Evolutionary conservation across 1,140 invertebrate species (phyloP), one percentile per base, ranked within the genome.

Genomic region (Meloidogyne floridensis): DNA sequence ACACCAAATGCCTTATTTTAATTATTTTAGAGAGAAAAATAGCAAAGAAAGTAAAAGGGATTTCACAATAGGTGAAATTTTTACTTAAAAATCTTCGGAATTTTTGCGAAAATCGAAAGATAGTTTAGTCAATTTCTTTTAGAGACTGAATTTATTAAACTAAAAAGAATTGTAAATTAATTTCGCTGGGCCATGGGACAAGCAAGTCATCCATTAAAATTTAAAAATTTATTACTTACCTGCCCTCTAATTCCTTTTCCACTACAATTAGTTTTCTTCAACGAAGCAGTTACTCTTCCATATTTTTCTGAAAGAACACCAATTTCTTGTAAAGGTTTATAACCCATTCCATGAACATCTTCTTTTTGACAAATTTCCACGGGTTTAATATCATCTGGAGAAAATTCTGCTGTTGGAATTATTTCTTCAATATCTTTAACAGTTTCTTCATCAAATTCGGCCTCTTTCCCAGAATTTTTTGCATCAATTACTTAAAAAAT

Each of bases 1-100:
- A 98, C 96, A 51, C 97, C 97, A 92, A 99, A 99, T 0, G 96
- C 97, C 92, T 97, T 32, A 20, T 20, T 32, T 65, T n/a, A 65
- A 59, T 15, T 59, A 32, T 32, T 65, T 65, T 65, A n/a, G 5
- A 65, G n/a, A 65, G 93, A 8, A 74, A 8, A 65, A 77, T 81
- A 32, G 32, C 32, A 32, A 32, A 32, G 32, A 32, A 32, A 32
- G 32, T 32, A 32, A 32, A 32, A 32, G 32, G 32, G 32, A 32
- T 32, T 32, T 32, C 32, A 32, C 32, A 32, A 32, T 32, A 47
- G 47, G 47, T 47, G 47, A 47, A 47, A 47, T 47, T 47, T 47
- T 47, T 47, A 47, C 7, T 7, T 6, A 47, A 47, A 47, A 47
- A 47, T 9, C 86, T 10, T 56, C 11, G 10, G 11, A 53, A 86